Base-by-base conservation (phyloP, 2,888 invertebrate species). In the Apomyelois bistriatella region DNA sequence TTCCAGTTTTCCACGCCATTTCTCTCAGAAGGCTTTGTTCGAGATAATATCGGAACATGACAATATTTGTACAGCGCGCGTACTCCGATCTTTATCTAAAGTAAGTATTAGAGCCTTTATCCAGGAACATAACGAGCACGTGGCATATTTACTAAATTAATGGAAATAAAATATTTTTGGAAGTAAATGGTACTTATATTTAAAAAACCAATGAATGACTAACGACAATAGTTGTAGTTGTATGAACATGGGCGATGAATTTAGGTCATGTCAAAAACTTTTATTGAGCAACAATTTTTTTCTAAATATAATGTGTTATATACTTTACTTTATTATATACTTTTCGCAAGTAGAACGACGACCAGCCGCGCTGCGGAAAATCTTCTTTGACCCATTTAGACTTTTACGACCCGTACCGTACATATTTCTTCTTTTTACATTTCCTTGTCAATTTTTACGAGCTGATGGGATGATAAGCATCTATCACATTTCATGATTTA, bases 311-410 rank as follows among this genome's bases (percentile, higher is more conserved):
- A n/a, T n/a, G n/a, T n/a, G n/a, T n/a, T n/a, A n/a, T 22, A 22
- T 22, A 22, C 22, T 22, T 22, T 12, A 30, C 30, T 3, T 17
- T 37, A 32, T 32, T 30, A 47, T 30, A 32, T 15, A 32, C 9
- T 43, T 55, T 58, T 56, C 50, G 54, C 53, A 74, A 64, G 52
- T 71, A 65, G 64, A 66, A 58, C 70, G 57, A 58, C 61, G 68
- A 70, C 64, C 69, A 43, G 53, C 53, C 55, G 54, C 55, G 52
- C 58, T 63, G 62, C 66, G 66, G 56, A 61, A 60, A 66, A 65
- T 68, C 63, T 43, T 66, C 61, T 58, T 58, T 66, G 76, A 73
- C 75, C 75, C 61, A 76, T 63, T 68, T 74, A 63, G 48, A 51
- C 49, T 59, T 63, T 58, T 22, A 57, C 55, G 56, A 1, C 15